Evolutionary conservation across 2,113 vertebrate species (phyloP).

Genomic region (Oncorhynchus kisutch): DNA sequence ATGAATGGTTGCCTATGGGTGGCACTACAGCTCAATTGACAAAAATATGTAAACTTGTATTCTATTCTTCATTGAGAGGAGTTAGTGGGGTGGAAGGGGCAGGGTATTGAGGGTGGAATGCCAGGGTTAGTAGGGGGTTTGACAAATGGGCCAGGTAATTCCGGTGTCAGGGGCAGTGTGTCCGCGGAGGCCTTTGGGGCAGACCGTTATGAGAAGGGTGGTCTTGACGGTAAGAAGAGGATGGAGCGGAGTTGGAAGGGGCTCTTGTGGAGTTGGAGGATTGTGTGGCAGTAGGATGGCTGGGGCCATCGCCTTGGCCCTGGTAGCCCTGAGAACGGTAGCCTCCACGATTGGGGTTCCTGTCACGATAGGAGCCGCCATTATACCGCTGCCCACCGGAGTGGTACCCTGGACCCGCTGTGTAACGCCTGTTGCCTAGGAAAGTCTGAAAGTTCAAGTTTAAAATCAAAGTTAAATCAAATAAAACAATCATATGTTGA

Average conservation of each 20-base stretch:
- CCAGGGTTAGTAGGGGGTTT: conserved; percentile 36
- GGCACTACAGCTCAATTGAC: conserved; percentile 66
- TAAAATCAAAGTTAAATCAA: not conserved
- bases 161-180: conserved; percentile 69
- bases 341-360: conserved; percentile 66
- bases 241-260: conserved; percentile 46
- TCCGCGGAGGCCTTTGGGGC: conserved; percentile 83
- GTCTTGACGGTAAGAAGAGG: conserved; percentile 52
- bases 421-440: conserved; percentile 71
- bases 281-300: conserved; percentile 45
- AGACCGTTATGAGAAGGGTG: conserved; percentile 72
- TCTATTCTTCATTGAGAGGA: conserved; percentile 72
- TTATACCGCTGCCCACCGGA: conserved; percentile 74
- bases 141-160: conserved; percentile 29
- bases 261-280: conserved; percentile 49
- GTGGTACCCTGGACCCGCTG: conserved; percentile 68
- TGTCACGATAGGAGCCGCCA: conserved; percentile 69
- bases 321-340: conserved; percentile 64
- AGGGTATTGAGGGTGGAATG: conserved; percentile 32
- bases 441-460: conserved; percentile 69
- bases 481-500: too few relatives aligned
- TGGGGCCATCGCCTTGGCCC: conserved; percentile 26
- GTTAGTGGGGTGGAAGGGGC: conserved; percentile 31
- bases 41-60: conserved; percentile 73
- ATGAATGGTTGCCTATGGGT: conserved; percentile 48